Evolutionary conservation across 2,113 vertebrate genomes (phyloP).

Genomic region (Sphyrna mokarran): DNA sequence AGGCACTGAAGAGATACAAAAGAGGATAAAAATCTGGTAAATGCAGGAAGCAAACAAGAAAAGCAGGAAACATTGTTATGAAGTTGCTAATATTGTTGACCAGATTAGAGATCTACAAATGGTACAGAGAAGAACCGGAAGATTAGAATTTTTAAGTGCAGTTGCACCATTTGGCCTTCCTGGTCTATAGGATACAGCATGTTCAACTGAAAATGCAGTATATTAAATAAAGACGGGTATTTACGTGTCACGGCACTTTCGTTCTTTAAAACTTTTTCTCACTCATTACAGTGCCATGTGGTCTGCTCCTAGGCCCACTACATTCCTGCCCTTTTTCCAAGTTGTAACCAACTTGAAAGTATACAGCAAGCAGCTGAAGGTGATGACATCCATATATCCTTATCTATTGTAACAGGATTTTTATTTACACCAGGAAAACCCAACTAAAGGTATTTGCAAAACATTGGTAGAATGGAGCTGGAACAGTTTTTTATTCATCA

Average conservation of each 20-base stretch:
- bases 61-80: not conserved
- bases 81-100: not conserved
- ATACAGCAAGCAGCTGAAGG: not conserved
- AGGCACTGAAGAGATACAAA: not conserved
- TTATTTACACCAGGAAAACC: not conserved
- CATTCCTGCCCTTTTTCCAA: not conserved
- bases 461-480: not conserved
- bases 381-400: not conserved
- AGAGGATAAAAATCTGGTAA: not conserved
- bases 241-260: not conserved
- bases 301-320: not conserved
- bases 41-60: not conserved
- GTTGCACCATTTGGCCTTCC: not conserved
- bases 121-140: not conserved
- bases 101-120: not conserved
- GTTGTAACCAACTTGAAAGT: not conserved
- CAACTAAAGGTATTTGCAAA: not conserved
- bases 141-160: not conserved
- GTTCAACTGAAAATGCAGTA: not conserved
- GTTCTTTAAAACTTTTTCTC: not conserved
- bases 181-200: not conserved
- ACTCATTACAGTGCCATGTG: not conserved
- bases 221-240: not conserved
- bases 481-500: not conserved
- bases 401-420: not conserved